A percentile compares a stretch with the other conserved stretches of the same genome.
Evolutionary conservation across 2,797 vertebrate genomes (phyloP).

Genomic region (Valencia hispanica): DNA sequence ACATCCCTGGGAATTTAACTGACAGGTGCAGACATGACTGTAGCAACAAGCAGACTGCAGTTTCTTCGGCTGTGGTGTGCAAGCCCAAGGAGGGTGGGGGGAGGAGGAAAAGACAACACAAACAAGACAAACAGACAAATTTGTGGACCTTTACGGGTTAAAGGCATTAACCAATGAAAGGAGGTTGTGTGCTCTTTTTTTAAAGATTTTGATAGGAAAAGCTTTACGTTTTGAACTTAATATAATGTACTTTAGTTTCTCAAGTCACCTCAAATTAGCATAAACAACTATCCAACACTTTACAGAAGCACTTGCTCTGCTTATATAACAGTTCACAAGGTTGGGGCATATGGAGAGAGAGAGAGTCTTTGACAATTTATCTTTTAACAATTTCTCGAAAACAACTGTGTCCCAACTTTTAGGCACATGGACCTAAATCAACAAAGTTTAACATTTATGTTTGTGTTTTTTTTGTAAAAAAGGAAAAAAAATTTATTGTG

Average conservation of each 20-base stretch:
- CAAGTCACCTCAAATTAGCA: not conserved
- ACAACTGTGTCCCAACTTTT: not conserved
- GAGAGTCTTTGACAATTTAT: not conserved
- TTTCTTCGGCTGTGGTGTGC: conserved; percentile 69
- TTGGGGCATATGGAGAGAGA: not conserved
- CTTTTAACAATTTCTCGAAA: not conserved
- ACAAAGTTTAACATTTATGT: too few relatives aligned
- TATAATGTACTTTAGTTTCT: not conserved
- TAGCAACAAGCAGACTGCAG: conserved; percentile 79
- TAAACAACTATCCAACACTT: not conserved
- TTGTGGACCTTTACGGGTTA: conserved; percentile 55
- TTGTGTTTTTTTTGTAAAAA: too few relatives aligned
- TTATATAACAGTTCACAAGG: not conserved
- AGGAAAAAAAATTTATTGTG: too few relatives aligned
- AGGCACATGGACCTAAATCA: too few relatives aligned
- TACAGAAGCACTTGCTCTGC: not conserved
- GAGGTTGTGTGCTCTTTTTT: conserved; percentile 29
- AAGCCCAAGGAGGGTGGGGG: not conserved
- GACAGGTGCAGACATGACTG: conserved; percentile 74
- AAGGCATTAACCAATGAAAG: conserved; percentile 47
- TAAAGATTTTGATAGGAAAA: conserved; percentile 12
- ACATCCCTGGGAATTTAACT: conserved; percentile 62
- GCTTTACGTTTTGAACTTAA: not conserved
- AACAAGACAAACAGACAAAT: conserved; percentile 71
- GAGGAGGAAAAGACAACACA: conserved; percentile 28